Evolutionary conservation across 2,113 vertebrate genomes (phyloP), one percentile per base, ranked within the genome.

Genomic region (Anoplopoma fimbria): DNA sequence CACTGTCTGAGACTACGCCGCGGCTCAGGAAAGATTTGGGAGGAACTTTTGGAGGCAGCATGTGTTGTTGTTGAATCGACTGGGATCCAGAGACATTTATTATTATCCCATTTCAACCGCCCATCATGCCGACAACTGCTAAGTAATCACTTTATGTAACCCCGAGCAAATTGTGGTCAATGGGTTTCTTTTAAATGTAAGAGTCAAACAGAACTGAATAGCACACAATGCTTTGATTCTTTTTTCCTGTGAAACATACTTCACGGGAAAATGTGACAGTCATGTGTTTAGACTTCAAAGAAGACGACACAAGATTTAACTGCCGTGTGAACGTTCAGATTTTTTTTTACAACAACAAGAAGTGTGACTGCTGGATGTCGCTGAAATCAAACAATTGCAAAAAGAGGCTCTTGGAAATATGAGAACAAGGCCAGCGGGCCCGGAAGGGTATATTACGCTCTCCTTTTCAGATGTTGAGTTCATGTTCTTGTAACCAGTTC

Each of bases 1-100:
- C 88, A 87, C 78, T 47, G 94, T 93, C 91, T 94, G 90, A 89
- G 84, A 88, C 83, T 49, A 82, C 74, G 73, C 73, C 31, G 83
- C 77, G 73, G 92, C 88, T 93, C 92, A 84, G 77, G 81, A 34
- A 75, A 89, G 90, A 93, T 92, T 95, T 93, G 74, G 82, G 84
- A 75, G 82, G 79, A 88, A 87, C 85, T 87, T 90, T 83, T 80
- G 38, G 38, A 34, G 79, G 40, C 65, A 81, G 83, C 92, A 93
- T 91, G 93, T 88, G 87, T 89, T 89, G 86, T 84, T 89, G 87
- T 79, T 88, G 73, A 82, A 88, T 81, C 76, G 85, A 85, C 69
- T 47, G 42, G 58, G 75, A 91, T 85, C 78, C 77, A 8, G 58
- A 78, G 81, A 88, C 86, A 77, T 81, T 84, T 80, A n/a, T n/a